A percentile compares a stretch with the other conserved stretches of the same genome.
phyloP scores from a whole-genome alignment of 2,888 invertebrate genomes.

The Protula sp. region DNA sequence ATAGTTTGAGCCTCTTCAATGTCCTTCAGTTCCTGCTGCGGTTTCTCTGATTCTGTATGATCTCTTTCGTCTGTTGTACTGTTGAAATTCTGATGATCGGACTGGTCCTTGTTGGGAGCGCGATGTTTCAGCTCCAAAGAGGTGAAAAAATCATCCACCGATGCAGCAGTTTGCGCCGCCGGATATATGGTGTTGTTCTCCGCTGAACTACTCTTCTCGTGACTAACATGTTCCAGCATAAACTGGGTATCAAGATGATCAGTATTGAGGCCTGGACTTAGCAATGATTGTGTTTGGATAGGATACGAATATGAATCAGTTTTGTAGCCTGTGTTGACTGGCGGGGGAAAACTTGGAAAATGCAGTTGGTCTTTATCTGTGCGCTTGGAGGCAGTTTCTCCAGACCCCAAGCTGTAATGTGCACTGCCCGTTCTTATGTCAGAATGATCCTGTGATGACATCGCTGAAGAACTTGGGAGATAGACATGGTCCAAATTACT shows the following conservation, averaged over 20 bases:
- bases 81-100: not conserved
- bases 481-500: too few relatives aligned
- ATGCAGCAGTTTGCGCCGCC: not conserved
- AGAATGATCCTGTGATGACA: not conserved
- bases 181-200: not conserved
- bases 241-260: too few relatives aligned
- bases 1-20: too few relatives aligned
- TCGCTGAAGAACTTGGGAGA: too few relatives aligned
- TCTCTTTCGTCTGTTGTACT: too few relatives aligned
- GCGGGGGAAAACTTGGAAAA: not conserved
- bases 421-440: not conserved
- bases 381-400: too few relatives aligned
- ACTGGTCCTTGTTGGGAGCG: not conserved
- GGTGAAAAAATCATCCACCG: not conserved
- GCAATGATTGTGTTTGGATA: not conserved
- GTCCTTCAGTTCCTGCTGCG: not conserved
- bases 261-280: not conserved
- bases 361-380: too few relatives aligned
- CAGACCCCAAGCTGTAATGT: not conserved
- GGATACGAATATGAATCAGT: too few relatives aligned
- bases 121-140: not conserved
- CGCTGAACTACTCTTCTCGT: not conserved
- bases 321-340: not conserved
- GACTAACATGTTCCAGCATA: too few relatives aligned
- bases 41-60: too few relatives aligned